Conservation (phyloP, 2,888 invertebrate genomes). For the Rotaria magnacalcarata region DNA sequence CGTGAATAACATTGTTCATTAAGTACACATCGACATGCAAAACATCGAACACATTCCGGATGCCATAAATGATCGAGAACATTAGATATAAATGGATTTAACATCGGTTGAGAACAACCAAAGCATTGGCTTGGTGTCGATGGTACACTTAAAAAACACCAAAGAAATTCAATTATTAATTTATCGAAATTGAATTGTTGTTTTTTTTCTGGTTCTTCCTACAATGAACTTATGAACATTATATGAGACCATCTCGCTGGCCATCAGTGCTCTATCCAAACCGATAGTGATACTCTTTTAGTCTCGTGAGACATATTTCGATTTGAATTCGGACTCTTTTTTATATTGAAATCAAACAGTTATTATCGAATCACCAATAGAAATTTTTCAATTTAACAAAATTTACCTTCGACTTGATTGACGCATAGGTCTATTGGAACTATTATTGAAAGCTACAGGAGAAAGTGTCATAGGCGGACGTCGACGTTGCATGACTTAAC, state of each 20-base stretch:
- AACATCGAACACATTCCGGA: constrained; percentile 90
- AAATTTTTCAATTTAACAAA: no score
- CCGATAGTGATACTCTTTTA: no score
- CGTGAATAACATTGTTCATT: constrained; percentile 95
- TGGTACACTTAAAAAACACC: neutral
- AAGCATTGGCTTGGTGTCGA: constrained; percentile 67
- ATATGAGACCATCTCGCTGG: no score
- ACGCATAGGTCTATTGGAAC: neutral
- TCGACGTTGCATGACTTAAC: neutral
- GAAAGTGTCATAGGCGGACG: neutral
- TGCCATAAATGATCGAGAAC: constrained; percentile 97
- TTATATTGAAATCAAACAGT: no score
- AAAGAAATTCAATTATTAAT: no score
- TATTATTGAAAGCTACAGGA: neutral
- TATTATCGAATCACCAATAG: no score
- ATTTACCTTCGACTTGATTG: neutral
- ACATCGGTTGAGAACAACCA: constrained; percentile 95
- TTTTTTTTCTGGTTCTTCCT: no score
- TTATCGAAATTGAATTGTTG: no score
- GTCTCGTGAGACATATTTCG: no score
- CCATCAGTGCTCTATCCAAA: no score
- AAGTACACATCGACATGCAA: constrained; percentile 85
- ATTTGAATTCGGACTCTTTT: no score
- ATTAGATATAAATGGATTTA: constrained; percentile 94
- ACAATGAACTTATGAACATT: no score